phyloP scores from a whole-genome alignment of 2,113 vertebrate species.

The Charadrius vociferus region DNA sequence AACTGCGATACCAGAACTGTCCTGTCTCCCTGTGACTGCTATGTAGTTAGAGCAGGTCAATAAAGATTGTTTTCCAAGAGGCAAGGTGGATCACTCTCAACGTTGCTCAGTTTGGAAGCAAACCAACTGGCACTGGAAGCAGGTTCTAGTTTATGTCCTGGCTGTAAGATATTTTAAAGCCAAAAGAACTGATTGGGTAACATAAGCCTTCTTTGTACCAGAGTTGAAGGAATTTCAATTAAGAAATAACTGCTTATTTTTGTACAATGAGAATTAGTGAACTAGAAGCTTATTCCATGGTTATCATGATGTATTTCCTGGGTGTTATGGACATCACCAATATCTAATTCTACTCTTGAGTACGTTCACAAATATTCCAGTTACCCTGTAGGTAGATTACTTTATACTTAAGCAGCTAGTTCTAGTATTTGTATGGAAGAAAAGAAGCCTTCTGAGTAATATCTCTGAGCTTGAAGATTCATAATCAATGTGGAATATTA shows the following conservation, averaged over 20 bases:
- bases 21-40: background rate
- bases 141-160: background rate
- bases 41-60: background rate
- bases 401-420: background rate
- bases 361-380: background rate
- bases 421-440: background rate
- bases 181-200: background rate
- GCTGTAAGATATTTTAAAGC: background rate
- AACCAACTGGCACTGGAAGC: background rate
- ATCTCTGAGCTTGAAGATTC: background rate
- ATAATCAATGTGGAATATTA: background rate
- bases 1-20: background rate
- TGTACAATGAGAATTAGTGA: background rate
- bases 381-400: background rate
- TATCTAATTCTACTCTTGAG: background rate
- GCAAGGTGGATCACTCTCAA: background rate
- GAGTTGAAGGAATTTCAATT: background rate
- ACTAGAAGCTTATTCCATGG: background rate
- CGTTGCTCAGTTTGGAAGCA: background rate
- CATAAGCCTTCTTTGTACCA: background rate
- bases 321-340: rapidly evolving
- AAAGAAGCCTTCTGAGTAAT: background rate
- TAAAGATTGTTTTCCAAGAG: background rate
- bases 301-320: background rate
- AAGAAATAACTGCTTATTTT: background rate